Evolutionary conservation across 2,113 vertebrate genomes (phyloP).

Genomic region (Dromaius novaehollandiae): DNA sequence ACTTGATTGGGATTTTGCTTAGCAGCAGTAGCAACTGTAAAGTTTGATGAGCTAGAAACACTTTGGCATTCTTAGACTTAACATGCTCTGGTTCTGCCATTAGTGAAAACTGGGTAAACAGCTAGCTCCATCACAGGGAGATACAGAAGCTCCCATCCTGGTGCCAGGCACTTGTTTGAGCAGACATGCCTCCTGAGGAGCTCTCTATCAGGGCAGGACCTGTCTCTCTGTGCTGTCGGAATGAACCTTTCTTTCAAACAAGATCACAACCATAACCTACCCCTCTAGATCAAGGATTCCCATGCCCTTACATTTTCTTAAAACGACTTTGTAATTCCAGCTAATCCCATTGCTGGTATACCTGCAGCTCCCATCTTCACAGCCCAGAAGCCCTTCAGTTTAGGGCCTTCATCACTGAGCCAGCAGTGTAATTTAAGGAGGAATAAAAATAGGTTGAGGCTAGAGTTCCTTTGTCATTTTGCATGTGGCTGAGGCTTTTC

Average conservation of each 20-base stretch:
- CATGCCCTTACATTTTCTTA: background rate
- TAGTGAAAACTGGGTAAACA: background rate
- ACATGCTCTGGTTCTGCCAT: background rate
- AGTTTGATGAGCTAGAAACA: background rate
- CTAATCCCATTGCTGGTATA: background rate
- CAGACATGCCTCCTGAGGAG: background rate
- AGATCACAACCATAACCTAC: background rate
- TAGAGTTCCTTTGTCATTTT: background rate
- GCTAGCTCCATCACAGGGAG: background rate
- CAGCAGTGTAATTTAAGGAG: background rate
- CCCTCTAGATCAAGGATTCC: background rate
- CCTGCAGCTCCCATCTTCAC: background rate
- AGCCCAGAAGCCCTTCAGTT: background rate
- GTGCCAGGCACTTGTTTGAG: background rate
- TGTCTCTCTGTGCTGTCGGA: background rate
- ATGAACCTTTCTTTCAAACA: background rate
- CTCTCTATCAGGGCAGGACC: background rate
- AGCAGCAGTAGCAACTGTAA: background rate
- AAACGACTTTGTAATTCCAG: background rate
- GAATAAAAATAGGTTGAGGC: background rate
- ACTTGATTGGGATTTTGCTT: background rate
- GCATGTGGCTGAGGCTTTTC: background rate
- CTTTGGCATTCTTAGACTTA: background rate
- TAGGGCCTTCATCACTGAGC: background rate
- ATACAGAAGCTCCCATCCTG: background rate